Conservation (phyloP, 2,113 vertebrate species). For the Melanerpes formicivorus region DNA sequence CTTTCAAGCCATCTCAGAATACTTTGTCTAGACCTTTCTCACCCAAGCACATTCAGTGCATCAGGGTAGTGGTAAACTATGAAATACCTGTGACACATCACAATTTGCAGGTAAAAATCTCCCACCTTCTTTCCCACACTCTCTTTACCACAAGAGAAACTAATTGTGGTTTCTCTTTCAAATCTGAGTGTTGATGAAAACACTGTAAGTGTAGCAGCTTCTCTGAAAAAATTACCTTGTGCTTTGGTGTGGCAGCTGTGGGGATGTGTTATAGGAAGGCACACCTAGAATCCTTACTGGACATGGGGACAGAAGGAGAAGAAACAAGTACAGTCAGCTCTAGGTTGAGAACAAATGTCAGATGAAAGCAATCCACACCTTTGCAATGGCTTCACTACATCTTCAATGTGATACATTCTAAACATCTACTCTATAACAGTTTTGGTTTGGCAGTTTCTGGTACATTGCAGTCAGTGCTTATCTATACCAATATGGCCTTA, state of each 20-base stretch:
- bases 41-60: background rate
- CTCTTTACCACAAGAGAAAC: background rate
- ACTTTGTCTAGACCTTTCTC: background rate
- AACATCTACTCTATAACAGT: background rate
- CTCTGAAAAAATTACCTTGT: background rate
- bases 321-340: background rate
- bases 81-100: background rate
- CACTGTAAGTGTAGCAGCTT: background rate
- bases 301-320: accelerated
- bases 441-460: background rate
- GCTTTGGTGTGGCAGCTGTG: background rate
- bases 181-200: background rate
- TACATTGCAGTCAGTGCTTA: background rate
- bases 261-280: background rate
- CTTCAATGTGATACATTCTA: accelerated
- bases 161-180: background rate
- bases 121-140: background rate
- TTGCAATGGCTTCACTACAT: background rate
- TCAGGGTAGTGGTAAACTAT: accelerated
- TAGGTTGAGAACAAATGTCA: background rate
- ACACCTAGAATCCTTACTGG: background rate
- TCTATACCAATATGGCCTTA: background rate
- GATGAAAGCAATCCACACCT: accelerated
- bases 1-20: background rate
- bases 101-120: background rate